Base-by-base conservation (phyloP, 2,888 invertebrate genomes). In the Yponomeuta plumbellus region DNA sequence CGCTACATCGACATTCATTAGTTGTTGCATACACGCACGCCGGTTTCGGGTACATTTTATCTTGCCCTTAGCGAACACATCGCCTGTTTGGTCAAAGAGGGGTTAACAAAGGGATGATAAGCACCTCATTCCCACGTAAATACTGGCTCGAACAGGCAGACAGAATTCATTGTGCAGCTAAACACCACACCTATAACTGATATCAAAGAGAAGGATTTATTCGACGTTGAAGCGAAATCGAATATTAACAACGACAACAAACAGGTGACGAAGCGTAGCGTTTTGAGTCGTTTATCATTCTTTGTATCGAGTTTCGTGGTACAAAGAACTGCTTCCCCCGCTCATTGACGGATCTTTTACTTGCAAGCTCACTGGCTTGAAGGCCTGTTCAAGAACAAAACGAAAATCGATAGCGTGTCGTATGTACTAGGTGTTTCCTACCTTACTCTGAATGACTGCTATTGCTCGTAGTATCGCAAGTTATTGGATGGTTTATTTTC, bases 201-300 rank as follows among this genome's bases (percentile, higher is more conserved):
- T 83, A 81, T 84, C 78, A 85, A 85, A 84, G 80, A 80, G 80
- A 76, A 73, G 81, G 84, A 84, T 86, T 84, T 81, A 78, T 79
- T 76, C 76, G 80, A 77, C 80, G 80, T 74, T 77, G 75, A 61
- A 52, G 22, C 67, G 73, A 78, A 81, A 84, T 85, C 85, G 84
- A 86, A 90, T 88, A 88, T 90, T 89, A 88, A 86, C 80, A 74
- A 75, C n/a, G 83, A 81, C 85, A 86, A 88, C 88, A 89, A 89
- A 88, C 86, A 86, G 83, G 80, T 84, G 77, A 80, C 80, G 76
- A 74, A 79, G 80, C 83, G 81, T 84, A 86, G 84, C 83, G 85
- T 77, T 77, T n/a, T 77, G 78, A 79, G 80, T 82, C 88, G 90
- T 90, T 89, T 88, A 90, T 90, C 88, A 90, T 83, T 74, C 83